Evolutionary conservation across 2,797 vertebrate species (phyloP), one percentile per base, ranked within the genome.

Genomic region (Melanotaenia maccullochi): DNA sequence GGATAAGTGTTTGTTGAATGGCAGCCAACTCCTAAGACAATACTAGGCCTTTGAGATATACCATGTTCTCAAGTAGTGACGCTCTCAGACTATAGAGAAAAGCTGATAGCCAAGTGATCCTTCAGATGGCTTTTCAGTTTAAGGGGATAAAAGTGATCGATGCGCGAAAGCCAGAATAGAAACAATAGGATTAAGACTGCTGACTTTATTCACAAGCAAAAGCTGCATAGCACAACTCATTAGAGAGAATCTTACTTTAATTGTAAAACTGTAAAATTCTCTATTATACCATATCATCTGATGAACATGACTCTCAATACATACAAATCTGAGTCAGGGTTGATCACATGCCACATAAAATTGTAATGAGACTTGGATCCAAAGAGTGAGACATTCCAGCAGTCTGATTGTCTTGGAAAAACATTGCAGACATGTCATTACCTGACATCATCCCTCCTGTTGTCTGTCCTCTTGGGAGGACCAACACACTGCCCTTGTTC

Each of bases 401-500:
- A 69, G 55, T 66, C 78, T 75, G 81, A 86, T 72, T 76, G 76
- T 82, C 79, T 76, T 75, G 76, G 75, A 65, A 78, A 79, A 82
- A 63, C 58, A 80, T 59, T 74, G 68, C 64, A 73, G 71, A 77
- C 86, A 66, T 90, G 82, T 85, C 68, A 75, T 76, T 76, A 75
- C 82, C 85, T 93, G 90, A 93, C 90, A 92, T 93, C 90, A 91
- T 91, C 81, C 74, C 77, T 86, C 62, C 65, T 77, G 75, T 81
- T 84, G 83, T 86, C 84, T 85, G 71, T 85, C 76, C 72, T 75
- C 78, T 82, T 67, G 72, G 81, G 82, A 79, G 76, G 78, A 81
- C 85, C 84, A 72, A 83, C 83, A 86, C 85, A 86, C 85, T 71
- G 40, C 83, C 80, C 85, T 82, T 86, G 87, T 89, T 87, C 81